Conservation (phyloP, 2,888 invertebrate genomes). For the Thymelicus lineola region DNA sequence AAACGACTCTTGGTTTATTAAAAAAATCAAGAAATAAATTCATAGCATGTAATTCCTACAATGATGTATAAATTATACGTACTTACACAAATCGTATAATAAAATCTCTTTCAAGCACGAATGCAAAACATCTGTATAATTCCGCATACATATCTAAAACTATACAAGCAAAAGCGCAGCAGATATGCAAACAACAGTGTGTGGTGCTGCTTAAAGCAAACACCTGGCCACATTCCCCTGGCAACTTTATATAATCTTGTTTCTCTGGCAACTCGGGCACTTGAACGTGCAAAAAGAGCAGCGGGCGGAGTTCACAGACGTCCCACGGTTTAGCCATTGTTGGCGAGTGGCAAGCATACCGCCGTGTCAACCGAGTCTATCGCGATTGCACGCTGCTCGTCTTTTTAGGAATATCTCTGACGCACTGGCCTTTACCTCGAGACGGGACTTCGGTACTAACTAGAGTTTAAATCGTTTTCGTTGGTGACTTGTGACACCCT, state of each 20-base stretch:
- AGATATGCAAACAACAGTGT: constrained; percentile 5
- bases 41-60: too few relatives aligned
- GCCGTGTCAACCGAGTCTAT: constrained; percentile 47
- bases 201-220: constrained; percentile 20
- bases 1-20: too few relatives aligned
- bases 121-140: too few relatives aligned
- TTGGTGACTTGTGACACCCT: too few relatives aligned
- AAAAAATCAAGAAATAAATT: too few relatives aligned
- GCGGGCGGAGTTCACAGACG: constrained; percentile 65
- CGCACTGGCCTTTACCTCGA: constrained; percentile 13
- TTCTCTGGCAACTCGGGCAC: constrained; percentile 53
- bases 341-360: constrained; percentile 47
- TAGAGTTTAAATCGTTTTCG: too few relatives aligned
- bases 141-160: neutral
- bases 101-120: too few relatives aligned
- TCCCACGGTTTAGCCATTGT: constrained; percentile 65
- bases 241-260: constrained; percentile 45
- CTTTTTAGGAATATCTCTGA: constrained; percentile 26
- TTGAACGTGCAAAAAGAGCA: constrained; percentile 61
- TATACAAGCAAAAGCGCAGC: neutral
- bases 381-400: constrained; percentile 28
- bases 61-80: too few relatives aligned
- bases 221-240: constrained; percentile 34
- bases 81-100: too few relatives aligned
- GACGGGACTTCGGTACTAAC: too few relatives aligned